phyloP scores from a whole-genome alignment of 1,140 invertebrate species.

The Drosophila setifemur region DNA sequence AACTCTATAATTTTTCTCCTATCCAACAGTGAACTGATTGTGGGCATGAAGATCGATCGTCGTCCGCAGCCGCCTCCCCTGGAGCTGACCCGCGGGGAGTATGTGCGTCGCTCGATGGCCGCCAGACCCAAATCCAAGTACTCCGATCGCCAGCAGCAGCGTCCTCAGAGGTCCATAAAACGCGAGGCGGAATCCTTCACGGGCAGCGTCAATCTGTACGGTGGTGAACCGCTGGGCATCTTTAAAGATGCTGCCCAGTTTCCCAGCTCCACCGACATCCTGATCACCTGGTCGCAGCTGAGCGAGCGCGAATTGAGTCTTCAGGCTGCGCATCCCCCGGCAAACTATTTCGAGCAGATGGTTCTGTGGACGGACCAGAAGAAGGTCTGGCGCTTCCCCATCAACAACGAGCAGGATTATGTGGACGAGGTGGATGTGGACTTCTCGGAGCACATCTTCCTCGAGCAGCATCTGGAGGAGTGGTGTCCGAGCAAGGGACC shows the following conservation, averaged over 20 bases:
- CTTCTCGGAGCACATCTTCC: conserved; percentile 96
- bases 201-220: conserved; percentile 84
- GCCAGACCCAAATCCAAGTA: conserved; percentile 24
- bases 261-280: conserved; percentile 82
- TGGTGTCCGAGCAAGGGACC: conserved; percentile 96
- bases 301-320: conserved; percentile 87
- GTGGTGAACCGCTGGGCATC: conserved; percentile 84
- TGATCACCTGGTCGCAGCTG: conserved; percentile 88
- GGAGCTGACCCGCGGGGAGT: conserved; percentile 77
- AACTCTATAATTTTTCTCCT: not conserved
- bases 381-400: conserved; percentile 98
- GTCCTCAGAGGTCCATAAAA: conserved; percentile 35
- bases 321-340: conserved; percentile 87
- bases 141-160: conserved; percentile 24
- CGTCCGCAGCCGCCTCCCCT: conserved; percentile 62
- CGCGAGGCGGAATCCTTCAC: conserved; percentile 62
- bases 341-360: conserved; percentile 96
- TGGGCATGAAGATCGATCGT: conserved; percentile 89
- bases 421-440: conserved; percentile 90
- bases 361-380: conserved; percentile 96
- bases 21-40: conserved; percentile 86
- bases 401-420: conserved; percentile 97
- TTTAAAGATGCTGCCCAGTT: conserved; percentile 82
- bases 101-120: conserved; percentile 66
- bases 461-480: conserved; percentile 91